These are phyloP conservation scores for Spodoptera littoralis DNA, from an alignment of 2,888 invertebrate genomes.

Conservation along the genomic window DNA sequence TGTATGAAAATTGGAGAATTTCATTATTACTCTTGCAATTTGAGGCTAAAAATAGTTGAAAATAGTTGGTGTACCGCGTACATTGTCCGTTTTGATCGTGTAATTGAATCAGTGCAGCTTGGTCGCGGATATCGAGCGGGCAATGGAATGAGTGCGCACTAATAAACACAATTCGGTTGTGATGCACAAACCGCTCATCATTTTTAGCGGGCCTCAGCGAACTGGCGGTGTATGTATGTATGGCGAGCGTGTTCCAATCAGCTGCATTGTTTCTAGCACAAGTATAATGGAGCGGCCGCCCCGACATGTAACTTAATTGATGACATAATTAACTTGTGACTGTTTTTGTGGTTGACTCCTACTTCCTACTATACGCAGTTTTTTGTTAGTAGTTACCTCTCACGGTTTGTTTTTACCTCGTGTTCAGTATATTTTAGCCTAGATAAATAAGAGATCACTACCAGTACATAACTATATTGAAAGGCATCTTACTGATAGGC, in stretches of 20 bases:
- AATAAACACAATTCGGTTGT: slow-evolving; percentile 54
- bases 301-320: too few relatives aligned
- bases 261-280: slow-evolving; percentile 22
- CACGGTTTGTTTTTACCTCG: too few relatives aligned
- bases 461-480: too few relatives aligned
- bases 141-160: slow-evolving; percentile 33
- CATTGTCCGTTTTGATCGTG: slow-evolving; percentile 40
- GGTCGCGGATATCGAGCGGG: slow-evolving; percentile 16
- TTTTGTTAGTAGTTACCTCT: too few relatives aligned
- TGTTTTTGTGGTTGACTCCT: too few relatives aligned
- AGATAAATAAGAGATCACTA: too few relatives aligned
- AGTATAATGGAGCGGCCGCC: slow-evolving; percentile 1
- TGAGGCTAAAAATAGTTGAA: slow-evolving; percentile 16
- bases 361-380: too few relatives aligned
- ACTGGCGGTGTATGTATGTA: slow-evolving; percentile 8
- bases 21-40: slow-evolving; percentile 19
- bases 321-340: too few relatives aligned
- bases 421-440: too few relatives aligned
- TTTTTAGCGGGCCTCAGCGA: slow-evolving; percentile 28
- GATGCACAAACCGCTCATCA: slow-evolving; percentile 19
- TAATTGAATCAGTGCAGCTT: slow-evolving; percentile 49
- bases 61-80: slow-evolving; percentile 18
- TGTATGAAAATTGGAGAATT: slow-evolving; percentile 11
- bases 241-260: slow-evolving; percentile 39
- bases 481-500: too few relatives aligned